Conservation (phyloP, 2,888 invertebrate genomes). For the Aricia artaxerxes region DNA sequence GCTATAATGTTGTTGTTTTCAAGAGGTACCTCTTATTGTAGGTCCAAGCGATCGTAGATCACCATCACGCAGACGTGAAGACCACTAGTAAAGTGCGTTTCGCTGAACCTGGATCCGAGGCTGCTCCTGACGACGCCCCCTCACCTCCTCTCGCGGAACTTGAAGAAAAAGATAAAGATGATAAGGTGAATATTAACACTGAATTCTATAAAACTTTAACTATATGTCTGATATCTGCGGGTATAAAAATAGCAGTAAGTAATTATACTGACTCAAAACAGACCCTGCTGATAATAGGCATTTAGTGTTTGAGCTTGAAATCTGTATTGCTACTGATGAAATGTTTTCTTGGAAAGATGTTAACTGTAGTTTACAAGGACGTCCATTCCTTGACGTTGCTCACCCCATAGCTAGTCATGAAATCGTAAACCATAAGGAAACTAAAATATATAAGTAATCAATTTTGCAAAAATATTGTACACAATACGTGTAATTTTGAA, state of each 20-base stretch:
- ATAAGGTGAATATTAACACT: slow-evolving; percentile 67
- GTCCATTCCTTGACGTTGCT: neutral
- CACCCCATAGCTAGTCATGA: slow-evolving; percentile 1
- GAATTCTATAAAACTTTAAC: neutral
- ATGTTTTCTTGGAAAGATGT: neutral
- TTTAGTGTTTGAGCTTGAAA: neutral
- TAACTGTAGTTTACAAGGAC: neutral
- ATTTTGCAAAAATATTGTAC: slow-evolving; percentile 9
- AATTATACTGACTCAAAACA: neutral
- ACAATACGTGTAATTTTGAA: neutral
- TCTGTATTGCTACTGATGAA: neutral
- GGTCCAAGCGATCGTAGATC: slow-evolving; percentile 97
- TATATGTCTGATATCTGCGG: neutral
- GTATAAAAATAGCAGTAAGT: neutral
- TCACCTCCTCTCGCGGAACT: slow-evolving; percentile 73
- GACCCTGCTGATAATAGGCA: neutral
- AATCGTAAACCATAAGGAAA: neutral
- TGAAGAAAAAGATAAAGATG: slow-evolving; percentile 73
- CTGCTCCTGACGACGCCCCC: slow-evolving; percentile 63
- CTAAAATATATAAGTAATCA: neutral
- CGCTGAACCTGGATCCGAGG: slow-evolving; percentile 84
- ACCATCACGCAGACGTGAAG: slow-evolving; percentile 90
- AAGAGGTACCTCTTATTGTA: slow-evolving; percentile 54
- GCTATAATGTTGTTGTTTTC: neutral
- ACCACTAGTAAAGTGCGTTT: slow-evolving; percentile 92